Base-by-base conservation (phyloP, 2,113 vertebrate species). In the Otus sunia region DNA sequence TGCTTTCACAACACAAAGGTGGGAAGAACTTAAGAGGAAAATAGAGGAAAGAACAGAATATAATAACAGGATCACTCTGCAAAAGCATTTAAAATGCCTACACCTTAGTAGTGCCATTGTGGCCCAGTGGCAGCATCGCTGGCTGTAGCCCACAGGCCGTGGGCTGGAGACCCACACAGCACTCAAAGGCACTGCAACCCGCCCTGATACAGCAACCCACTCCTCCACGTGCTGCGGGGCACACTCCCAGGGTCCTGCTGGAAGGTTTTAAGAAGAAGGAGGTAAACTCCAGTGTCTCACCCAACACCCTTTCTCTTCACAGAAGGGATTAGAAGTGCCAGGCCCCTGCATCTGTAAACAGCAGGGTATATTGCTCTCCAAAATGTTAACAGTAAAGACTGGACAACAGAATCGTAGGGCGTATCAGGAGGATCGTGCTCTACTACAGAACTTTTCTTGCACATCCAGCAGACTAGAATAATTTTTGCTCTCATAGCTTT, bases 21-120 rank as follows among this genome's bases (percentile, higher is more conserved):
- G 59, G 43, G 47, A 66, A 68, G 7, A 43, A 73, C 8, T 5
- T 39, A 76, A 92, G 91, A 88, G 41, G 66, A 56, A 96, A 94
- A 85, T 1, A 87, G 67, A 90, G 39, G 39, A 39, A 39, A 39
- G 39, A 39, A 39, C 10, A 39, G 39, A 39, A 47, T 84, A 39
- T n/a, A 93, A 80, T 47, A 87, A 91, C 22, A 77, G 72, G 39
- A 90, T 95, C 68, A 53, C 45, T 79, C 85, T 17, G 13, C 91
- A 87, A 74, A 96, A 96, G 85, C 45, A 67, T 53, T 82, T 88
- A n/a, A 93, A 96, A 92, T 82, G 88, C 85, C 76, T 66, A 4
- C 49, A 92, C 75, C 36, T 95, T 67, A 76, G 13, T 43, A 69
- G 75, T 66, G 73, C 85, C 87, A 58, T 4, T 23, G 37, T 27